phyloP scores from a whole-genome alignment of 1,140 invertebrate species.

The Zeugodacus cucurbitae region DNA sequence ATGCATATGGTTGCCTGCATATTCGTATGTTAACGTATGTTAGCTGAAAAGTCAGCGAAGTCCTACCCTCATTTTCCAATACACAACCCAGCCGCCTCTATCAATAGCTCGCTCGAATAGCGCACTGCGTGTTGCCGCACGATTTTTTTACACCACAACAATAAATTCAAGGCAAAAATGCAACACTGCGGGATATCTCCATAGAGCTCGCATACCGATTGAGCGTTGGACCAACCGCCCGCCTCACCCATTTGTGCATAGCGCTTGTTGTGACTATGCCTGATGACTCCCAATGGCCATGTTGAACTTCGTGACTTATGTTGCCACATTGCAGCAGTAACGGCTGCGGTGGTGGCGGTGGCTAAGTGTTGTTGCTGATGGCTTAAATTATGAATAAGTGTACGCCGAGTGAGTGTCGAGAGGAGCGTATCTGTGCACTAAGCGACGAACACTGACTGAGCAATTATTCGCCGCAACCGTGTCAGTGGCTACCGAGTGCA shows the following conservation, averaged over 20 bases:
- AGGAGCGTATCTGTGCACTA: not conserved
- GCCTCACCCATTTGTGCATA: not conserved
- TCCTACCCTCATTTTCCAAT: not conserved
- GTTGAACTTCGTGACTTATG: slow-evolving; percentile 28
- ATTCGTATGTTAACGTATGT: not conserved
- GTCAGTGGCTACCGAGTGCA: not conserved
- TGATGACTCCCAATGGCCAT: not conserved
- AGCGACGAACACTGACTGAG: not conserved
- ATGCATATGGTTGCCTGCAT: not conserved
- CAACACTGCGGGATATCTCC: not conserved
- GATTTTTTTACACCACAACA: not conserved
- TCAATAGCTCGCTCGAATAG: not conserved
- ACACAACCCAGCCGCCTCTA: too few relatives aligned
- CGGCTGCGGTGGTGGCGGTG: not conserved
- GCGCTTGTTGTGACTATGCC: not conserved
- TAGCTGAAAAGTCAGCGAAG: not conserved
- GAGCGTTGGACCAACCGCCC: not conserved
- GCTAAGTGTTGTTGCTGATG: slow-evolving; percentile 28
- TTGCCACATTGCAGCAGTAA: not conserved
- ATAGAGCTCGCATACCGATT: not conserved
- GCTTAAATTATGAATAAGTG: slow-evolving; percentile 29
- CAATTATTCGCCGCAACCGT: not conserved
- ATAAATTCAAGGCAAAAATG: not conserved
- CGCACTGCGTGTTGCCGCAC: slow-evolving; percentile 15
- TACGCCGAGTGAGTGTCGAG: not conserved